Evolutionary conservation across 2,888 invertebrate species (phyloP), one percentile per base, ranked within the genome.

Genomic region (Agonopterix subpropinquella): DNA sequence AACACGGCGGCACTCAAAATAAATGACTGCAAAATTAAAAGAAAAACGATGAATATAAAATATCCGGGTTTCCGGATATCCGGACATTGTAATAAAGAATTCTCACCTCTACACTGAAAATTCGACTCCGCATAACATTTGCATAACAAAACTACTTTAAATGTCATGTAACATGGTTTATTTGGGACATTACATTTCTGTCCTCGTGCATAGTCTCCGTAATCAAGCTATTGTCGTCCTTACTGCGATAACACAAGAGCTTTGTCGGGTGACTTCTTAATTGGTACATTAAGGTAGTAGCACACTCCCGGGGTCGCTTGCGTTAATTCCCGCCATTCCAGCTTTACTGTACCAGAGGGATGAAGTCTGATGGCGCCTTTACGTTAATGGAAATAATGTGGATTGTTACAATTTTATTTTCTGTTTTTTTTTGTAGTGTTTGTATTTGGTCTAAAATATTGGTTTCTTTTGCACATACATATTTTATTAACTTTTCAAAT

Each of bases 281-380:
- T 28, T 28, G 28, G 28, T 28, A 39, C 51, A 50, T 53, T 49
- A 49, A 47, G 47, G 36, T 49, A 7, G 48, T 43, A 59, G 52
- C 53, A 52, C 55, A 52, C 68, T 57, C 63, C 35, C 11, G 73
- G 70, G 77, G 55, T 44, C 61, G 60, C 61, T 73, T 69, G 60
- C 50, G 59, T 73, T 75, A 77, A 77, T 77, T 78, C 67, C 55
- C 61, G 61, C 72, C 66, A 74, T 77, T 74, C 70, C 68, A 64
- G 62, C 57, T 51, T 42, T 44, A 10, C 46, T 53, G 49, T 47
- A 46, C 57, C 52, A 45, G 11, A 18, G 58, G 51, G 59, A 52
- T 43, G 46, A 43, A 45, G 45, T 41, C 18, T 39, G 43, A 46
- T 36, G 39, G 36, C 37, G 9, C 41, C 8, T 28, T 8, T n/a